phyloP scores from a whole-genome alignment of 2,888 invertebrate species.

The Lysandra bellargus region DNA sequence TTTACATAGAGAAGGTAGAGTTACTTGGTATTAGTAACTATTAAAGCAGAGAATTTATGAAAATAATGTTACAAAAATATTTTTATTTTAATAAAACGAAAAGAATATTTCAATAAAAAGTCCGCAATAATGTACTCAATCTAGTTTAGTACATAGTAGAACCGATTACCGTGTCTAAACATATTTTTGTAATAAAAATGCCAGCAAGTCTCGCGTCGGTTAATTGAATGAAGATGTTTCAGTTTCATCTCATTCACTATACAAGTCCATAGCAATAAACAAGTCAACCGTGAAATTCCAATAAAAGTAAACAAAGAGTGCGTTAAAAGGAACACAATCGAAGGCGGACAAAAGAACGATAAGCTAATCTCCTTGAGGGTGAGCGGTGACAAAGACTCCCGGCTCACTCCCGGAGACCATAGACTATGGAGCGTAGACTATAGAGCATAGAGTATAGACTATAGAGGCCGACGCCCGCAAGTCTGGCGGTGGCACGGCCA shows the following conservation, averaged over 20 bases:
- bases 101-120: too few relatives aligned
- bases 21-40: too few relatives aligned
- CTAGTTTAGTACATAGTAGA: not conserved
- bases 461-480: slow-evolving; percentile 55
- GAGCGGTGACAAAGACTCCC: slow-evolving; percentile 53
- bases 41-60: too few relatives aligned
- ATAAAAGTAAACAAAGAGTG: slow-evolving; percentile 54
- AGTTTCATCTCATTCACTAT: not conserved
- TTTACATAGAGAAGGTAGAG: too few relatives aligned
- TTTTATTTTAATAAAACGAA: too few relatives aligned
- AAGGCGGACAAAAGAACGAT: slow-evolving; percentile 62
- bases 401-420: slow-evolving; percentile 36
- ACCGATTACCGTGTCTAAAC: not conserved
- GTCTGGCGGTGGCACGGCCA: slow-evolving; percentile 70
- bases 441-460: slow-evolving; percentile 42
- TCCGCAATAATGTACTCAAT: too few relatives aligned
- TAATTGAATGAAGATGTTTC: not conserved
- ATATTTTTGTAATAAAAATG: not conserved
- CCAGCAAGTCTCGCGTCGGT: not conserved
- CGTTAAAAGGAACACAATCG: slow-evolving; percentile 71
- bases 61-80: too few relatives aligned
- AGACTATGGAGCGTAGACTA: slow-evolving; percentile 49
- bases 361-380: slow-evolving; percentile 69
- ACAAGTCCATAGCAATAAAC: not conserved
- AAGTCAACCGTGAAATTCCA: slow-evolving; percentile 30